These are phyloP conservation scores for Rhinichthys klamathensis DNA, from an alignment of 2,113 vertebrate species.

Conservation along the genomic window DNA sequence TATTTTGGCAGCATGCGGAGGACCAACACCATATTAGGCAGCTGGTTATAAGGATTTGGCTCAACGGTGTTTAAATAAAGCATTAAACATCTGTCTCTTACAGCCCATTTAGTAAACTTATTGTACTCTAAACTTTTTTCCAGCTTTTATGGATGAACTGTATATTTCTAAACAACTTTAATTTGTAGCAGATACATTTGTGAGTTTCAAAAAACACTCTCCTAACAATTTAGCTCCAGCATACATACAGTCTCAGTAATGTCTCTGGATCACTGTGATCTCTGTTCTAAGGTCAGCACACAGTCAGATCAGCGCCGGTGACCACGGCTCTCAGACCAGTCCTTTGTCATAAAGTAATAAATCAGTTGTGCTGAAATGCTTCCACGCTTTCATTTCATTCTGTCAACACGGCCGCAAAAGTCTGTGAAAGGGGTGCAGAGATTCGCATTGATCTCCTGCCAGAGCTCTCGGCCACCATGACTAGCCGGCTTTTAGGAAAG, in stretches of 20 bases:
- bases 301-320: slow-evolving; percentile 40
- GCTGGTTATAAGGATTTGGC: no score
- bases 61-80: not conserved
- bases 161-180: not conserved
- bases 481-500: slow-evolving; percentile 48
- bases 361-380: slow-evolving; percentile 51
- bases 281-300: slow-evolving; percentile 36
- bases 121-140: not conserved
- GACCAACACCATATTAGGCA: no score
- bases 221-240: not conserved
- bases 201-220: not conserved
- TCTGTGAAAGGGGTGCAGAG: slow-evolving; percentile 49
- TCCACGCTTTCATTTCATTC: slow-evolving; percentile 52
- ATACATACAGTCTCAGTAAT: not conserved
- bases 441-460: slow-evolving; percentile 57
- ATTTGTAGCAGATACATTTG: not conserved
- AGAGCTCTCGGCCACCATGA: slow-evolving; percentile 50
- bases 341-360: slow-evolving; percentile 43
- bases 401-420: slow-evolving; percentile 53
- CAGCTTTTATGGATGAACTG: not conserved
- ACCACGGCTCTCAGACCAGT: slow-evolving; percentile 44
- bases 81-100: not conserved
- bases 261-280: not conserved
- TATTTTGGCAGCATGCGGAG: no score
- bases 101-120: not conserved